A percentile compares a stretch with the other conserved stretches of the same genome.
Evolutionary conservation across 23 tunicate genomes (phyloP).

Genomic region (Styela clava): DNA sequence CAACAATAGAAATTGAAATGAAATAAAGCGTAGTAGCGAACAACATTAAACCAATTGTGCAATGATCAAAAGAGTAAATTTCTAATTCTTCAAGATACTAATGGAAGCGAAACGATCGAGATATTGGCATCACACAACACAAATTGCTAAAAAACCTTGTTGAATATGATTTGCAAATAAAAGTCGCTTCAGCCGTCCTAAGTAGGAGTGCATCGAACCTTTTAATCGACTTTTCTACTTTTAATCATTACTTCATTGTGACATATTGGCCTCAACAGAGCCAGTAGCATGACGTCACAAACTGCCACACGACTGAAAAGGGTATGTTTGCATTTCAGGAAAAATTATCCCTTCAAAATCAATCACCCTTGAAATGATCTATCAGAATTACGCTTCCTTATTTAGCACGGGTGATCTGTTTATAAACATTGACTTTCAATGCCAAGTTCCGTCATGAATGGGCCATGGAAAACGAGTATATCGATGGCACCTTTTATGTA

Average conservation of each 20-base stretch:
- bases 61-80: neutral
- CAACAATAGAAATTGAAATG: neutral
- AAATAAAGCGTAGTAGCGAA: neutral
- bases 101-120: too few relatives aligned
- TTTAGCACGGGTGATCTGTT: neutral
- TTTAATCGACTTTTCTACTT: too few relatives aligned
- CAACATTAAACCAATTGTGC: neutral
- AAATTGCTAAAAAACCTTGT: too few relatives aligned
- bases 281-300: too few relatives aligned
- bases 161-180: too few relatives aligned
- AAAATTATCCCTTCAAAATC: neutral
- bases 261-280: too few relatives aligned
- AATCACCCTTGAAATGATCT: neutral
- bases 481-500: neutral
- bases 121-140: too few relatives aligned
- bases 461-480: neutral
- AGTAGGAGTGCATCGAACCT: too few relatives aligned
- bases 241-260: too few relatives aligned
- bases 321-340: neutral
- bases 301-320: neutral
- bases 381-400: neutral
- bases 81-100: too few relatives aligned
- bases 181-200: too few relatives aligned
- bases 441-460: neutral
- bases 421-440: neutral